These are phyloP conservation scores for Bombus affinis DNA, from an alignment of 1,140 invertebrate species.

Conservation along the genomic window DNA sequence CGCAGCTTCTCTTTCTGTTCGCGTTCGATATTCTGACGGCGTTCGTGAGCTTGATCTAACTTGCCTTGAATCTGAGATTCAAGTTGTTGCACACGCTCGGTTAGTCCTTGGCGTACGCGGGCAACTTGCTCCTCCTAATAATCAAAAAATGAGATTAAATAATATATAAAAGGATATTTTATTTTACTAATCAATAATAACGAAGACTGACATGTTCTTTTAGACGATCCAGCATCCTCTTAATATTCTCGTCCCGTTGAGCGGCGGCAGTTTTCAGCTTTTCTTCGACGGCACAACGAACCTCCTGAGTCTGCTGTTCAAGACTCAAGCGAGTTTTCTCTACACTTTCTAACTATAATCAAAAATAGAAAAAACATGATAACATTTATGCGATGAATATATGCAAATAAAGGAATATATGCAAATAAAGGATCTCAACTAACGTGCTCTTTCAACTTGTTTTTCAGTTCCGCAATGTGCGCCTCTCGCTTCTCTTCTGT, in stretches of 20 bases:
- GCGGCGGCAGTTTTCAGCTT: slow-evolving; percentile 92
- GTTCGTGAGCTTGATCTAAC: slow-evolving; percentile 87
- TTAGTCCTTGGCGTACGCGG: slow-evolving; percentile 86
- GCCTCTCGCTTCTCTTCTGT: slow-evolving; percentile 94
- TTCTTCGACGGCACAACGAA: slow-evolving; percentile 91
- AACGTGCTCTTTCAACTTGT: slow-evolving; percentile 91
- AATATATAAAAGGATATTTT: background rate
- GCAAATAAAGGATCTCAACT: slow-evolving; percentile 66
- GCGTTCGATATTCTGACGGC: slow-evolving; percentile 87
- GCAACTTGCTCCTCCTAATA: slow-evolving; percentile 88
- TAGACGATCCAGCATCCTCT: slow-evolving; percentile 93
- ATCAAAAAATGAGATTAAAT: slow-evolving; percentile 44
- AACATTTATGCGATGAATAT: background rate
- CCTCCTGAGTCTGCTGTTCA: slow-evolving; percentile 92
- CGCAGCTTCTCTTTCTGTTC: slow-evolving; percentile 90
- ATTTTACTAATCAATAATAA: background rate
- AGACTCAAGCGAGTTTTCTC: slow-evolving; percentile 91
- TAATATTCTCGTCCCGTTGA: slow-evolving; percentile 93
- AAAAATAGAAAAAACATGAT: slow-evolving; percentile 31
- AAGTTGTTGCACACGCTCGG: slow-evolving; percentile 86
- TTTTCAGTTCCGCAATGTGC: slow-evolving; percentile 92
- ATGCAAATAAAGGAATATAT: slow-evolving; percentile 33
- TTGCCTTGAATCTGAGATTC: slow-evolving; percentile 88
- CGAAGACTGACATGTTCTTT: slow-evolving; percentile 91
- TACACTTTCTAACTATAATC: slow-evolving; percentile 89